These are phyloP conservation scores for Caenorhabditis remanei DNA, from an alignment of 1,140 invertebrate species.

Conservation along the genomic window DNA sequence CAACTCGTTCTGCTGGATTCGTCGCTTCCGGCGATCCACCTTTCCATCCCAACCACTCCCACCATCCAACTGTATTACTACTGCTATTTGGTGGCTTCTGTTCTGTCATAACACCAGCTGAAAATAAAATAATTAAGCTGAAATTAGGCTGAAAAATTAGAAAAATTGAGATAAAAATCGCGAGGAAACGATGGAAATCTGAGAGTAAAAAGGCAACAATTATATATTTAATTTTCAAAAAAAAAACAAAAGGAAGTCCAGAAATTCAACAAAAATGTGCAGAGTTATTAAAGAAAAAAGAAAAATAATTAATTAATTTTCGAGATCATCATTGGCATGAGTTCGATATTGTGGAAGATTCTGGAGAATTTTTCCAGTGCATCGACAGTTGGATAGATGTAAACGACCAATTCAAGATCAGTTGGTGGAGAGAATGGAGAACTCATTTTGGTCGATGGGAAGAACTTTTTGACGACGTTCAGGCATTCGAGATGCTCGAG, in stretches of 20 bases:
- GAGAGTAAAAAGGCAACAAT: not conserved
- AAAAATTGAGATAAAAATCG: not conserved
- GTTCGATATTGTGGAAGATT: constrained; percentile 31
- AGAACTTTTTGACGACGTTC: constrained; percentile 27
- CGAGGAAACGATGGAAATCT: not conserved
- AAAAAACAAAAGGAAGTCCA: not conserved
- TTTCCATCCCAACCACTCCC: constrained; percentile 52
- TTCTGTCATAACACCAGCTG: constrained; percentile 50
- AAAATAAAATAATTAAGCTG: not conserved
- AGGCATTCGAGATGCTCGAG: constrained; percentile 55
- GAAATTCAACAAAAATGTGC: not conserved
- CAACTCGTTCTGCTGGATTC: no score
- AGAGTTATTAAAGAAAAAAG: not conserved
- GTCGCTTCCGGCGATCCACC: not conserved
- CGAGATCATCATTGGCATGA: not conserved
- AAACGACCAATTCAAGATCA: not conserved
- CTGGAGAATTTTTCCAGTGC: constrained; percentile 49
- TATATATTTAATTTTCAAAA: not conserved
- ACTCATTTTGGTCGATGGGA: constrained; percentile 27
- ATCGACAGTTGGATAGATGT: constrained; percentile 56
- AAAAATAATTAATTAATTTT: not conserved
- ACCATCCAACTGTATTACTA: not conserved
- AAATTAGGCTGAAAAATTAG: not conserved
- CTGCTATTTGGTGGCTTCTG: not conserved
- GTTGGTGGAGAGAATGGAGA: constrained; percentile 50